Percentiles rank a stretch among this genome's conserved stretches.
Conservation (phyloP, 2,113 vertebrate species). For the Microtus ochrogaster region DNA sequence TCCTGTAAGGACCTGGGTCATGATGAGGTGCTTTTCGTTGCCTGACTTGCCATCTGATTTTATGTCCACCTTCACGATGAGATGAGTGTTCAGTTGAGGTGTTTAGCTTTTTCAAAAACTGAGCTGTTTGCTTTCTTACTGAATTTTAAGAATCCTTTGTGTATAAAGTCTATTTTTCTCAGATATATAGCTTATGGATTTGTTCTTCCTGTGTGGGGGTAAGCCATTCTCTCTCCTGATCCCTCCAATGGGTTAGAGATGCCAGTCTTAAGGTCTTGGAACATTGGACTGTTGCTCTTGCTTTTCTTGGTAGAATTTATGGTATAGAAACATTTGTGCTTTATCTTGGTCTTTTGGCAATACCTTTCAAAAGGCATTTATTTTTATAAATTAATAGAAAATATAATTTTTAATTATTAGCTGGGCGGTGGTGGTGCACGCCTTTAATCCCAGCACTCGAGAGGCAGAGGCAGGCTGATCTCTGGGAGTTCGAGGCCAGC, state of each 20-base stretch:
- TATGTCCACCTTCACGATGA: not conserved
- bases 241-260: not conserved
- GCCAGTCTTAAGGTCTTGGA: not conserved
- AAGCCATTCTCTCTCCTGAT: not conserved
- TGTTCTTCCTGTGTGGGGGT: not conserved
- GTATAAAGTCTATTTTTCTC: not conserved
- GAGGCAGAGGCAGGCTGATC: too few species aligned
- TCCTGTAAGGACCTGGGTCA: not conserved
- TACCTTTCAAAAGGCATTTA: not conserved
- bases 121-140: not conserved
- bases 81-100: not conserved
- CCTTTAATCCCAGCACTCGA: too few species aligned
- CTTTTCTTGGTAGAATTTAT: not conserved
- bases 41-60: not conserved
- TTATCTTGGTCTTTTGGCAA: not conserved
- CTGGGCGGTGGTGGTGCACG: too few species aligned
- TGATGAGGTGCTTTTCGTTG: not conserved
- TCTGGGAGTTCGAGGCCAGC: too few species aligned
- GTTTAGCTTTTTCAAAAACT: not conserved
- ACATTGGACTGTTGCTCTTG: not conserved
- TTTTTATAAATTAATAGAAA: not conserved
- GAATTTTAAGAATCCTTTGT: not conserved
- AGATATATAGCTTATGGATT: not conserved
- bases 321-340: not conserved
- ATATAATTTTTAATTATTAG: not conserved